Evolutionary conservation across 2,113 vertebrate genomes (phyloP).

Genomic region (Leptobrachium leishanense): DNA sequence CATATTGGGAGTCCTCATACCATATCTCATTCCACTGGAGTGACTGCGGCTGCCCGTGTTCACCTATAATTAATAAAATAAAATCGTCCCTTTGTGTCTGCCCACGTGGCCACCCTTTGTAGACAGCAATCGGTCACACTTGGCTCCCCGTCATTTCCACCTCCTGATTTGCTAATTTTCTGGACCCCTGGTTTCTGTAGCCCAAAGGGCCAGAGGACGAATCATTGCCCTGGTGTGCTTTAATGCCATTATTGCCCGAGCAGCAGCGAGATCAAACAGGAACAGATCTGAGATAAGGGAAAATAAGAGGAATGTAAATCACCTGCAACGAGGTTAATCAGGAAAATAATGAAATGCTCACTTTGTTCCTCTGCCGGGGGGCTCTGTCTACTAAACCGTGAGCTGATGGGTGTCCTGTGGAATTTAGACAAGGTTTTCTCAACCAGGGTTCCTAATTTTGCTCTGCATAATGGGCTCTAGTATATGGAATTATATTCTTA

Average conservation of each 20-base stretch:
- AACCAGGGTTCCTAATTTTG: too few species aligned
- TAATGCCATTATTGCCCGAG: conserved; percentile 11
- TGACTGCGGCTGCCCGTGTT: not conserved
- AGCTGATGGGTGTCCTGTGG: too few species aligned
- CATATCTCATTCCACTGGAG: too few species aligned
- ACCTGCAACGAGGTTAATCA: conserved; percentile 18
- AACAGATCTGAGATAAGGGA: conserved; percentile 14
- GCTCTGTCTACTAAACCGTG: too few species aligned
- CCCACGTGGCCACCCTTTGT: not conserved
- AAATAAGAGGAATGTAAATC: conserved; percentile 12
- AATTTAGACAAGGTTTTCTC: too few species aligned
- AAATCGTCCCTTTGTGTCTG: not conserved
- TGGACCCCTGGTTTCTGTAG: not conserved
- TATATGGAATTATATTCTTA: too few species aligned
- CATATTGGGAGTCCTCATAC: too few species aligned
- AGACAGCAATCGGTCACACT: not conserved
- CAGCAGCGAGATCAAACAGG: conserved; percentile 30
- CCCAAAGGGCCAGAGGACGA: conserved; percentile 8
- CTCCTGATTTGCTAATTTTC: conserved; percentile 5
- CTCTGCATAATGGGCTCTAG: too few species aligned
- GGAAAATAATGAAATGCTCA: conserved; percentile 1
- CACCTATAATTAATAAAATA: not conserved
- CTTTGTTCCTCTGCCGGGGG: not conserved
- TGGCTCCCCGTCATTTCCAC: not conserved
- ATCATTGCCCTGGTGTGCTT: not conserved